These are phyloP conservation scores for Saimiri boliviensis DNA, from an alignment of 2,113 vertebrate genomes.

Conservation along the genomic window DNA sequence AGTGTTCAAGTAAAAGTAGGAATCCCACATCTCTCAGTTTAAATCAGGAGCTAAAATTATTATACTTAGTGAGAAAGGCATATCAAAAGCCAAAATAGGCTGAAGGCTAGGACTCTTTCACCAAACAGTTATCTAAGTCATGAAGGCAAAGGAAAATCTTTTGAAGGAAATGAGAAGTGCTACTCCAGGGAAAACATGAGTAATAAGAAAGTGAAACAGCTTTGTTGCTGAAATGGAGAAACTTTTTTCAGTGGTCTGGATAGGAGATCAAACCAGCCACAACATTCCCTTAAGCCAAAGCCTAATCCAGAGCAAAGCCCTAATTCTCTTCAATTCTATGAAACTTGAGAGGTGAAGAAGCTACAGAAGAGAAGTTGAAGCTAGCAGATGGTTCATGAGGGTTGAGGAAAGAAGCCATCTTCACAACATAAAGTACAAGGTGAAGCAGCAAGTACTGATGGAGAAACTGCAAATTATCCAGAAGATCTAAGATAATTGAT, in stretches of 20 bases:
- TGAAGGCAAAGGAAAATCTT: background rate
- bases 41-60: background rate
- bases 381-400: background rate
- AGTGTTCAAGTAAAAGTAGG: background rate
- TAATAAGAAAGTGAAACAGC: background rate
- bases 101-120: background rate
- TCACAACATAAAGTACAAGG: background rate
- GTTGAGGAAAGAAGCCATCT: background rate
- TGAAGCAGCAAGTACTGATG: background rate
- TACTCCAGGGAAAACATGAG: no score
- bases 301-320: background rate
- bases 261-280: background rate
- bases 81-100: background rate
- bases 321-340: background rate
- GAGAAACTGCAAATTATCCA: background rate
- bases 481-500: background rate
- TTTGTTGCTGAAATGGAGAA: background rate
- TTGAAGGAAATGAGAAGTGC: background rate
- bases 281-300: background rate
- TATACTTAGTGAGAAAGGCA: background rate
- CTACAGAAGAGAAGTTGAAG: background rate
- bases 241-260: background rate
- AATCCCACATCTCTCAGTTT: background rate
- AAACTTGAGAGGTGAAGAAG: background rate
- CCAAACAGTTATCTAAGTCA: background rate